Evolutionary conservation across 2,797 vertebrate genomes (phyloP), one percentile per base, ranked within the genome.

Genomic region (Acomys russatus): DNA sequence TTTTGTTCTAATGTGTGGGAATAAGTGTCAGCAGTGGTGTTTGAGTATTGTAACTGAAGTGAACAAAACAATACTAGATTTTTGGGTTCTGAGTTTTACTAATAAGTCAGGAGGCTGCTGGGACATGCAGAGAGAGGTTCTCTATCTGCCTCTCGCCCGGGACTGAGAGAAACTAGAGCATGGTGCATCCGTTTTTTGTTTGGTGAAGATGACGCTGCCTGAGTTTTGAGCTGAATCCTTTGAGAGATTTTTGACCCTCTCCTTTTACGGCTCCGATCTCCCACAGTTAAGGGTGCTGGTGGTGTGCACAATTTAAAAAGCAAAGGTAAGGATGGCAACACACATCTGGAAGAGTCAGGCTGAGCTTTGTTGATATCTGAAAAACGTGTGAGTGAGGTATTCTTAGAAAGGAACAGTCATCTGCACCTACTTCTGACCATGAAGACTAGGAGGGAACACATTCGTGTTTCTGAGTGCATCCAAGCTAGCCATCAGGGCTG

Each of bases 41-140:
- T 9, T 88, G 33, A 28, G 38, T 82, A 70, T 18, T 91, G 28
- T 80, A 44, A 73, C 49, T 30, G 71, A 80, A 92, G 33, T 77
- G n/a, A 18, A 89, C 56, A 76, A 64, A 66, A 71, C 9, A 28
- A 35, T 88, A 49, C 25, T 74, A 66, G 35, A 3, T 49, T 18
- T 6, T n/a, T 68, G 61, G 44, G 64, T 71, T 93, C 33, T 91
- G 30, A 93, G 94, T 68, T 94, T 95, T 79, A 84, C 25, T 54
- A 59, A 2, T 8, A 70, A 12, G 30, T 56, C 80, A 54, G 68
- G 64, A 91, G 49, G 20, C 38, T 11, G 51, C n/a, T 77, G 63
- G 63, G 9, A 68, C 35, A 68, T 64, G 33, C 74, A 54, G n/a
- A 59, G 85, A 68, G 11, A 38, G n/a, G 20, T 77, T 89, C 51